Base-by-base conservation (phyloP, 2,797 vertebrate species). In the Chiroxiphia lanceolata region DNA sequence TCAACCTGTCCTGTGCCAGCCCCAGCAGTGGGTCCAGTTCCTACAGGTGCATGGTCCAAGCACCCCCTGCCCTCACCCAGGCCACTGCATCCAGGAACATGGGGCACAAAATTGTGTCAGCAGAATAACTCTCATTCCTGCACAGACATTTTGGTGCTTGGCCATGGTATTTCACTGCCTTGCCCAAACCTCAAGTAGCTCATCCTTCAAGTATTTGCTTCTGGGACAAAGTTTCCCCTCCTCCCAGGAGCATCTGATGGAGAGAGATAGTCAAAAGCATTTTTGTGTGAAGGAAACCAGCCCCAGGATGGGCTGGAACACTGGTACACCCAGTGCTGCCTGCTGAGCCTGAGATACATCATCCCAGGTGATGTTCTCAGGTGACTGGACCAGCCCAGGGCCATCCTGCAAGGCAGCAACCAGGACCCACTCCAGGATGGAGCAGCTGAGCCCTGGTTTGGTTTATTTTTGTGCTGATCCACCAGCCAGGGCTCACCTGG, bases 341-440 rank as follows among this genome's bases (percentile, higher is more conserved):
- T 44, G 33, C 19, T 75, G 11, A 67, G 20, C 59, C 54, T 45
- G 67, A 59, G 8, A 10, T 11, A 25, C n/a, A 31, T 31, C 38
- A 31, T 14, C 15, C 60, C 0, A 2, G 34, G 6, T 26, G 61
- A 45, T 53, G 44, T 34, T 20, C 69, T 69, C 25, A 5, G 0
- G 0, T 33, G 29, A 10, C 26, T 72, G 61, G 60, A 77, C 34
- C 33, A 42, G 56, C 15, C 15, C 3, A 4, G 54, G 20, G 26
- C 50, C 5, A 1, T 13, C 22, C 40, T 77, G 31, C 2, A 13
- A 21, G 1, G 0, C 0, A 2, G 34, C 47, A 76, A n/a, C 42
- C 4, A 4, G 42, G 40, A 67, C 13, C 48, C 74, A 60, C 67
- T 80, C 4, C 9, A 4, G 71, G 42, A 31, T 15, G 25, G 60